Percentiles rank a stretch among this genome's conserved stretches.
Conservation (phyloP, 2,888 invertebrate species). For the Aphidius colemani region DNA sequence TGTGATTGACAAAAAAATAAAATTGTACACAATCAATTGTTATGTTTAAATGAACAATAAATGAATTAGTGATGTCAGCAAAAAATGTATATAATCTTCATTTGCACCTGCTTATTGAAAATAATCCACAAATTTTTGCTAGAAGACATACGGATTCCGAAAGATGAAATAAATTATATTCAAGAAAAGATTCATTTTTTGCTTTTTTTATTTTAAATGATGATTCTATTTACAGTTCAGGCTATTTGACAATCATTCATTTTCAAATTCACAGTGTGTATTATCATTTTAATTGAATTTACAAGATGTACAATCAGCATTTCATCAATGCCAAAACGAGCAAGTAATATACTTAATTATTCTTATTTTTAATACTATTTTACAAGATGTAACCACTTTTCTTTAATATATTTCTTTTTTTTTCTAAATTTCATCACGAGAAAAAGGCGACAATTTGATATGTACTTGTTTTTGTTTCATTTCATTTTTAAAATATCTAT, state of each 20-base stretch:
- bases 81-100: neutral
- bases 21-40: conserved; percentile 41
- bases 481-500: too few species aligned
- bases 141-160: too few species aligned
- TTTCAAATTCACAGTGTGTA: neutral
- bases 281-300: neutral
- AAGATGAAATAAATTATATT: too few species aligned
- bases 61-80: conserved; percentile 20
- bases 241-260: neutral
- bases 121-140: too few species aligned
- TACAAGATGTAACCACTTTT: neutral
- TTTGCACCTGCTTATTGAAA: too few species aligned
- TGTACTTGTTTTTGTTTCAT: conserved; percentile 6
- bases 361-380: neutral
- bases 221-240: neutral
- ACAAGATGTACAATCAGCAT: neutral
- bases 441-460: conserved; percentile 16
- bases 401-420: neutral
- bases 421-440: conserved; percentile 4
- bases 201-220: too few species aligned
- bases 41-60: conserved; percentile 36
- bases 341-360: neutral
- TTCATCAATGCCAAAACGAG: neutral
- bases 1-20: conserved; percentile 25
- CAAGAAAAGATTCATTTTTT: too few species aligned